Evolutionary conservation across 2,113 vertebrate species (phyloP).

Genomic region (Thamnophis sirtalis): DNA sequence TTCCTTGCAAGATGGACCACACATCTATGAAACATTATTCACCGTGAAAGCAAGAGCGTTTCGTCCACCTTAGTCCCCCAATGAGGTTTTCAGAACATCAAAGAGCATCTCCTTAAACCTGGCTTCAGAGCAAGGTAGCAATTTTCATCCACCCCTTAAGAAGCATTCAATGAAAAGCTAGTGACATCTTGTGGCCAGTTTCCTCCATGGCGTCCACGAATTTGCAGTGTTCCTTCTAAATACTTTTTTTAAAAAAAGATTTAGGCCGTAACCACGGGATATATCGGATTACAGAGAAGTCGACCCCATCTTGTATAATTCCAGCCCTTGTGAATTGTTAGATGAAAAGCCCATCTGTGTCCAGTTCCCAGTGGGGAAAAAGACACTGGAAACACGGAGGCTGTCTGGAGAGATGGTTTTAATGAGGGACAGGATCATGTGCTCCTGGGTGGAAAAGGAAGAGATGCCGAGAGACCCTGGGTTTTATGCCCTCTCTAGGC

Average conservation of each 20-base stretch:
- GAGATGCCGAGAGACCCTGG: too few species aligned
- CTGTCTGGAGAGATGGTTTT: too few species aligned
- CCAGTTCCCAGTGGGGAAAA: too few species aligned
- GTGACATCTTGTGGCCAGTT: constrained; percentile 34
- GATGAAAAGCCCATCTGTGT: too few species aligned
- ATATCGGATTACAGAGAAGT: not conserved
- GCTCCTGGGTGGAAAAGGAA: too few species aligned
- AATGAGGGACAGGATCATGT: too few species aligned
- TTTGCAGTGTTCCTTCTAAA: not conserved
- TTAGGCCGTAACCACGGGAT: not conserved
- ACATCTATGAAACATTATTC: not conserved
- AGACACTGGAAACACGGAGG: too few species aligned
- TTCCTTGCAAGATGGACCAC: not conserved
- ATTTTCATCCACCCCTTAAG: constrained; percentile 1
- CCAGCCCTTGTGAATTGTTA: not conserved
- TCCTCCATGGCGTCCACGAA: not conserved
- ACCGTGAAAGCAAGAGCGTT: not conserved
- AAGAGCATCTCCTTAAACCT: constrained; percentile 23
- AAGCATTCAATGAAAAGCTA: not conserved
- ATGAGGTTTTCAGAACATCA: constrained; percentile 13
- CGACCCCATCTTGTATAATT: not conserved
- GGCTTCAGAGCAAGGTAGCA: constrained; percentile 22
- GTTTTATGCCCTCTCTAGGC: too few species aligned
- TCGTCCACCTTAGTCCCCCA: not conserved
- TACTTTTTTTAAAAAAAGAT: not conserved